Conservation (phyloP, 1,140 invertebrate genomes). For the Hydropsyche tenuis region DNA sequence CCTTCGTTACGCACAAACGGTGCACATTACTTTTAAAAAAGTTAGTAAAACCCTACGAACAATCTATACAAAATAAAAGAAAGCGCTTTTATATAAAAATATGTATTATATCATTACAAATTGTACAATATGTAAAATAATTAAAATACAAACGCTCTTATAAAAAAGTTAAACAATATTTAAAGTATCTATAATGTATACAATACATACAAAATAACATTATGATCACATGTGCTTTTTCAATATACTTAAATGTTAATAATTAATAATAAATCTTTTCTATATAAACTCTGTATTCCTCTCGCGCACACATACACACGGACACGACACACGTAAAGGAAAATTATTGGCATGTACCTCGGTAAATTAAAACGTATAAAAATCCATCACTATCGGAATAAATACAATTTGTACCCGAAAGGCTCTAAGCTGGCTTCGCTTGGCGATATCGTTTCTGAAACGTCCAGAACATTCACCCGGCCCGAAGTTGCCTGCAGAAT, state of each 20-base stretch:
- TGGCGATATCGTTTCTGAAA: neutral
- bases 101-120: conserved; percentile 41
- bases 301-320: neutral
- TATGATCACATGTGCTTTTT: conserved; percentile 51
- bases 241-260: conserved; percentile 36
- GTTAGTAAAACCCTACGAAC: neutral
- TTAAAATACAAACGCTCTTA: conserved; percentile 49
- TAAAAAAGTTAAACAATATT: conserved; percentile 49
- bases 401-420: conserved; percentile 12
- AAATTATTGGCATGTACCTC: conserved; percentile 24
- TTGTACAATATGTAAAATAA: conserved; percentile 48
- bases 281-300: neutral
- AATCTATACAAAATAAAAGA: conserved; percentile 29
- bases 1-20: neutral
- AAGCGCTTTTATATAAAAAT: conserved; percentile 49
- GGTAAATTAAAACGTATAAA: conserved; percentile 14
- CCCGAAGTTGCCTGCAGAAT: no score
- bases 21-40: neutral
- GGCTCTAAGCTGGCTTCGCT: neutral
- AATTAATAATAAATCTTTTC: conserved; percentile 35
- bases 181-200: conserved; percentile 50
- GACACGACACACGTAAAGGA: conserved; percentile 6
- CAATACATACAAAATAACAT: conserved; percentile 51
- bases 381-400: conserved; percentile 10
- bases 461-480: no score